Evolutionary conservation across 1,140 invertebrate genomes (phyloP), one percentile per base, ranked within the genome.

Genomic region (Trypoxylus dichotomus): DNA sequence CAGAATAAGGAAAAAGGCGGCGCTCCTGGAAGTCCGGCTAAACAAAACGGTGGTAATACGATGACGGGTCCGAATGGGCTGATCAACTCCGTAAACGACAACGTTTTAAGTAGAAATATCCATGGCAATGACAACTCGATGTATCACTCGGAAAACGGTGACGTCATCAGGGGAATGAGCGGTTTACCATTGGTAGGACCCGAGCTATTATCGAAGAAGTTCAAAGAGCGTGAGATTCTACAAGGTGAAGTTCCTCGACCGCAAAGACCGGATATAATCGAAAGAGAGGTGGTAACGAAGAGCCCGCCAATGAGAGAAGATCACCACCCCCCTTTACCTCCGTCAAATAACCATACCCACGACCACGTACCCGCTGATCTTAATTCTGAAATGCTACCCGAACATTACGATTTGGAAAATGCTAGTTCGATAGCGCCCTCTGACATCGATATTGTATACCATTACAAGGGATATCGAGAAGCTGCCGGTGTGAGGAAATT

Each of bases 381-480:
- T 74, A 92, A 94, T 84, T 93, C 94, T 0, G 96, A 98, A 85
- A 90, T 94, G 80, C 72, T 74, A 19, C 96, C 96, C 0, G 97
- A 98, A 85, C 97, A 97, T 84, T 98, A 99, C 83, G 97, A 99
- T 85, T 87, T 99, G 75, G 97, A 99, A 86, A 98, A 98, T 87
- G 96, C 97, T 0, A 97, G 96, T 85, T 97, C 96, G 0, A 98
- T 99, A 80, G 97, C 97, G 0, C 97, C 97, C 0, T 97, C 96
- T 11, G 97, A 98, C 86, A 98, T 98, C 79, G 97, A 98, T 84
- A 96, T 98, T 78, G 95, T 97, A 1, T 97, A 97, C 83, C 97
- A 98, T 85, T 98, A 98, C 85, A 97, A 98, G 88, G 95, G 97
- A 80, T 94, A 95, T 87, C 86, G 95, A 85, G 93, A 95, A 85